Evolutionary conservation across 2,888 invertebrate species (phyloP).

Genomic region (Drosophila robusta): DNA sequence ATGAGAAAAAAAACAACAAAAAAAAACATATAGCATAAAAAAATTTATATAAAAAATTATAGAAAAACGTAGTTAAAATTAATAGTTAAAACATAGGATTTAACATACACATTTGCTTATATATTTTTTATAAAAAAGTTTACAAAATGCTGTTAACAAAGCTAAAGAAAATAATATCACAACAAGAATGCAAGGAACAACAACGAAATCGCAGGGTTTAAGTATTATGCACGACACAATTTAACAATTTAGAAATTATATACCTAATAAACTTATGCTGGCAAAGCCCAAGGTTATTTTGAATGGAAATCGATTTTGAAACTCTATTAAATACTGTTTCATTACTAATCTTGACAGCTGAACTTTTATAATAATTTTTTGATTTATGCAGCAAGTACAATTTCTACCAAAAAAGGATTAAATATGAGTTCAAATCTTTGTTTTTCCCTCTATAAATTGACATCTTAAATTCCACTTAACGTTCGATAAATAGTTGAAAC

Average conservation of each 20-base stretch:
- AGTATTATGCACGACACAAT: constrained; percentile 14
- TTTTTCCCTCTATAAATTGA: no score
- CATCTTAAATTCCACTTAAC: no score
- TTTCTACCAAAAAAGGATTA: no score
- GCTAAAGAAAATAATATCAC: constrained; percentile 1
- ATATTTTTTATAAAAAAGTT: neutral
- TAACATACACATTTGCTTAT: constrained; percentile 9
- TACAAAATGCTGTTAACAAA: constrained; percentile 29
- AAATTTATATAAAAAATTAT: neutral
- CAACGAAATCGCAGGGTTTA: constrained; percentile 6
- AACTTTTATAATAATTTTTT: no score
- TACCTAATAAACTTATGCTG: no score
- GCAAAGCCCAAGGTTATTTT: no score
- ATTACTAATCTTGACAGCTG: no score
- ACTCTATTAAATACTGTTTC: no score
- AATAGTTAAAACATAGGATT: neutral
- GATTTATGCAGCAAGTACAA: no score
- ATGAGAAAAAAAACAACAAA: constrained; percentile 34
- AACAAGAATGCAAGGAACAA: neutral
- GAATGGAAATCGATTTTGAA: no score
- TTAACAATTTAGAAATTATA: neutral
- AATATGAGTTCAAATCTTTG: no score
- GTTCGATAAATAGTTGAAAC: no score
- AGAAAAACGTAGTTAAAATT: neutral
- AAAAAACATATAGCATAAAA: constrained; percentile 16